A percentile compares a stretch with the other conserved stretches of the same genome.
Evolutionary conservation across 2,113 vertebrate species (phyloP).

Genomic region (Podilymbus podiceps): DNA sequence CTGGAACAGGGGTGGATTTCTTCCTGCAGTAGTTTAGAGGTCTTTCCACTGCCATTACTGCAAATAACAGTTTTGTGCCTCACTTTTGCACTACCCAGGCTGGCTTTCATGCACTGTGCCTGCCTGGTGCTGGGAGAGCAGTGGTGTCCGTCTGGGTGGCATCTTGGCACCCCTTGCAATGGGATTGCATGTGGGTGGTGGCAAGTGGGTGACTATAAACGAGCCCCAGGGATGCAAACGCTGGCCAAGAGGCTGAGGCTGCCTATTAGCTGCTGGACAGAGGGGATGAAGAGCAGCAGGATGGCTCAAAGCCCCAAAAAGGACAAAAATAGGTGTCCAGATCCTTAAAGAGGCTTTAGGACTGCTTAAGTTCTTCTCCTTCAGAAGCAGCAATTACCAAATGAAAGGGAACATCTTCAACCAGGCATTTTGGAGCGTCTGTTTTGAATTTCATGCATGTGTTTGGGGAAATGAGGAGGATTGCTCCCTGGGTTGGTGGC

Average conservation of each 20-base stretch:
- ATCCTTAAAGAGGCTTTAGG: not conserved
- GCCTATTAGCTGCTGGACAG: not conserved
- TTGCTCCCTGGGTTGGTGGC: not conserved
- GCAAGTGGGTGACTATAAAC: not conserved
- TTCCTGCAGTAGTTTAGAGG: not conserved
- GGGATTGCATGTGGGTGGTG: rapidly evolving
- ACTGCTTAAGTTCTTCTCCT: not conserved
- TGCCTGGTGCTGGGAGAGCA: rapidly evolving
- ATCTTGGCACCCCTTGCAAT: not conserved
- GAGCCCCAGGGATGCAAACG: not conserved
- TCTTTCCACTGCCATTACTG: not conserved
- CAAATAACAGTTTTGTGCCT: not conserved
- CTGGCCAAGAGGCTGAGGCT: not conserved
- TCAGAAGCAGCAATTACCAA: constrained; percentile 13
- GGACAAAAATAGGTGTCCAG: not conserved
- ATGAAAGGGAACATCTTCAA: constrained; percentile 14
- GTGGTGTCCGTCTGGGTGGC: not conserved
- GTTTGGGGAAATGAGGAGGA: not conserved
- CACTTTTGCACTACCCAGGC: rapidly evolving
- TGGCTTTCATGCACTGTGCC: not conserved
- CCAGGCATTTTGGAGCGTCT: not conserved
- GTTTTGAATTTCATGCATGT: not conserved
- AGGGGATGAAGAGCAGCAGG: not conserved
- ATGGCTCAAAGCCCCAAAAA: not conserved
- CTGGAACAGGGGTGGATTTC: not conserved